These are phyloP conservation scores for Cartodere bifasciata DNA, from an alignment of 2,888 invertebrate species.

Conservation along the genomic window DNA sequence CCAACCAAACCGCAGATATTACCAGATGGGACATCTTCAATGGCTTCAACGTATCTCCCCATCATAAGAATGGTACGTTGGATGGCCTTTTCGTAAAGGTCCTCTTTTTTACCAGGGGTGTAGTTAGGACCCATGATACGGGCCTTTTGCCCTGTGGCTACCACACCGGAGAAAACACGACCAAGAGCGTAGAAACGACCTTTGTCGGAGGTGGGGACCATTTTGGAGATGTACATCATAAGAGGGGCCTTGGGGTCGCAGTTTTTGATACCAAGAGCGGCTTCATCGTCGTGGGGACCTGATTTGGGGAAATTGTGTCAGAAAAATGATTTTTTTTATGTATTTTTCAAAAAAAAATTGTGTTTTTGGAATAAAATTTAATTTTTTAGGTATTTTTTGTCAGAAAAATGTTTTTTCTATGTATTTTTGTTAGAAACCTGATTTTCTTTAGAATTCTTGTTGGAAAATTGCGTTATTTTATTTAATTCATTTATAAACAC, in stretches of 20 bases:
- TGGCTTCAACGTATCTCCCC: conserved; percentile 99
- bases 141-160: conserved; percentile 78
- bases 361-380: no score
- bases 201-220: conserved; percentile 99
- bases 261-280: conserved; percentile 55
- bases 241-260: conserved; percentile 96
- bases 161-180: conserved; percentile 96
- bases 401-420: no score
- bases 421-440: no score
- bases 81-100: conserved; percentile 97
- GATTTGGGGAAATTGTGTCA: no score
- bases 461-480: no score
- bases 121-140: conserved; percentile 99
- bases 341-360: no score
- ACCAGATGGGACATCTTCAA: conserved; percentile 95
- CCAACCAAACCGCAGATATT: conserved; percentile 99
- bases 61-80: conserved; percentile 99
- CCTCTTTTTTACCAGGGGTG: conserved; percentile 96
- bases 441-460: no score
- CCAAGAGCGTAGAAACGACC: conserved; percentile 99
- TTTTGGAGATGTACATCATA: conserved; percentile 99
- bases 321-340: no score
- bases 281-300: conserved; percentile 52
- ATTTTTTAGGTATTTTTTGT: no score
- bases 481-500: no score